A percentile compares a stretch with the other conserved stretches of the same genome.
These are phyloP conservation scores for Oscheius sp. DNA, from an alignment of 2,888 invertebrate genomes.

Conservation along the genomic window DNA sequence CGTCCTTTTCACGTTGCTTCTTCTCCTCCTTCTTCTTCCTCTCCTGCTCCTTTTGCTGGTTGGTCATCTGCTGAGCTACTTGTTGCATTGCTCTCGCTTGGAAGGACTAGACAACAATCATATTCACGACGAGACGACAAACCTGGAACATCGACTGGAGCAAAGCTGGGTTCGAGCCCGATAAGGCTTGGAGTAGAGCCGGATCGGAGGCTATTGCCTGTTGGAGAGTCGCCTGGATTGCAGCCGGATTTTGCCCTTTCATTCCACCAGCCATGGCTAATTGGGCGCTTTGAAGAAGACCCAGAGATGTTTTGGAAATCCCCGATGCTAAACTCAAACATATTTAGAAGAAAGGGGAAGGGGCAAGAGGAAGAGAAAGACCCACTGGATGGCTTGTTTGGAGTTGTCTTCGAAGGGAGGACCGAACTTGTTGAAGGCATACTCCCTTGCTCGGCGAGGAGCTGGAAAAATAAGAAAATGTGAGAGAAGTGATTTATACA, in stretches of 20 bases:
- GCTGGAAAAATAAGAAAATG: conserved; percentile 15
- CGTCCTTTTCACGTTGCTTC: conserved; percentile 21
- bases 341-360: neutral
- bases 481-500: neutral
- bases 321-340: too few relatives aligned
- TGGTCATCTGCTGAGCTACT: neutral
- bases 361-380: neutral
- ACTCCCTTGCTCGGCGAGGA: conserved; percentile 28
- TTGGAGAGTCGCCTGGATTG: neutral
- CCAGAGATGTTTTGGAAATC: too few relatives aligned
- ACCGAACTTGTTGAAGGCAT: neutral
- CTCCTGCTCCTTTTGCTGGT: conserved; percentile 4
- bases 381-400: neutral
- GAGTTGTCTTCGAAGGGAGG: neutral
- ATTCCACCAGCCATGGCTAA: too few relatives aligned
- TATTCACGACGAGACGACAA: too few relatives aligned
- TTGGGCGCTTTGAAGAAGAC: too few relatives aligned
- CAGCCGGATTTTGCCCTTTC: too few relatives aligned
- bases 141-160: neutral
- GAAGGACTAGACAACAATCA: neutral
- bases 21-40: conserved; percentile 17
- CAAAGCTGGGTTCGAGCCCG: neutral
- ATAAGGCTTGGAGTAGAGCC: neutral
- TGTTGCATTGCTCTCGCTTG: conserved; percentile 9
- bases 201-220: neutral